Evolutionary conservation across 2,113 vertebrate genomes (phyloP).

Genomic region (Pleuronectes platessa): DNA sequence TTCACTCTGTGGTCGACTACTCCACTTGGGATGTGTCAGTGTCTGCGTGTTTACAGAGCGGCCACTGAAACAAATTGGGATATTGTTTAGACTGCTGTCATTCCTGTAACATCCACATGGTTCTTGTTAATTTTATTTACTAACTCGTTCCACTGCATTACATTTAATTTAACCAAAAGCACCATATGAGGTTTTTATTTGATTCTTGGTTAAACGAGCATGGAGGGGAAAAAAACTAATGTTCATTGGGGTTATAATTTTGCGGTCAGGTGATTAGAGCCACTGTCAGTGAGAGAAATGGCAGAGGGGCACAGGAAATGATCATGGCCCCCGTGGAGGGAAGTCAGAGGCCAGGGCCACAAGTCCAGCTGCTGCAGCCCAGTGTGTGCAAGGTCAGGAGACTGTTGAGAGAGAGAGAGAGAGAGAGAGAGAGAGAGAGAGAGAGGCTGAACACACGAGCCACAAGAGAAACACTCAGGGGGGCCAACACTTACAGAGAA

Average conservation of each 20-base stretch:
- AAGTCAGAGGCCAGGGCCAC: slow-evolving; percentile 61
- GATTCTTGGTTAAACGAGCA: slow-evolving; percentile 3
- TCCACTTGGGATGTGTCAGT: slow-evolving; percentile 24
- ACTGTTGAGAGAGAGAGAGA: slow-evolving; percentile 45
- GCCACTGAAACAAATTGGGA: slow-evolving; percentile 2
- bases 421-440: slow-evolving; percentile 21
- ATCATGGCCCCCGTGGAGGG: slow-evolving; percentile 68
- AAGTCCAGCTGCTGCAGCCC: slow-evolving; percentile 68
- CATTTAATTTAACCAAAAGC: slow-evolving; percentile 21
- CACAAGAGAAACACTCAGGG: slow-evolving; percentile 28
- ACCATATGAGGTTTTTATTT: slow-evolving; percentile 3
- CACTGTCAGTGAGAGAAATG: slow-evolving; percentile 75
- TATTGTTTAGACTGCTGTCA: slow-evolving; percentile 13
- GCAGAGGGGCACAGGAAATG: slow-evolving; percentile 78
- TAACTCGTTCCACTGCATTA: neutral
- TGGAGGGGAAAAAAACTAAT: too few relatives aligned
- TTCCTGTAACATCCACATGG: neutral
- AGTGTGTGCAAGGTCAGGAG: slow-evolving; percentile 70
- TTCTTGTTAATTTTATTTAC: slow-evolving; percentile 12
- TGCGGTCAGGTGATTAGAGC: slow-evolving; percentile 65
- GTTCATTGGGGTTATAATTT: slow-evolving; percentile 29
- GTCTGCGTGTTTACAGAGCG: slow-evolving; percentile 12
- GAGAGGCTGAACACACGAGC: slow-evolving; percentile 29
- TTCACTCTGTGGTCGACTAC: neutral
- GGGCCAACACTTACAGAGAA: slow-evolving; percentile 14